Evolutionary conservation across 2,797 vertebrate genomes (phyloP).

Genomic region (Tympanoctomys barrerae): DNA sequence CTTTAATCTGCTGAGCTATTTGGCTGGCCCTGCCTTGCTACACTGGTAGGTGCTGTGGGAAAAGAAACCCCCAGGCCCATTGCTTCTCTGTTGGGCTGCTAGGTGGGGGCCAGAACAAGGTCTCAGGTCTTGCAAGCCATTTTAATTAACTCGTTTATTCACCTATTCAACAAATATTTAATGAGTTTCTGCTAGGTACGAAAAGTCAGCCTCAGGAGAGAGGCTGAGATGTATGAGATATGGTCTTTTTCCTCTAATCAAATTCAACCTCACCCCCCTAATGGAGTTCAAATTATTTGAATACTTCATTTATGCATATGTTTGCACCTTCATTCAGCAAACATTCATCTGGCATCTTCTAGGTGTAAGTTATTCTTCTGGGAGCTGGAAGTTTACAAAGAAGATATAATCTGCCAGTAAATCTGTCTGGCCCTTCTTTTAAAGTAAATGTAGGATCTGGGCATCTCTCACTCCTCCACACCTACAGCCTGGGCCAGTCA

Average conservation of each 20-base stretch:
- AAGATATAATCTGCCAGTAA: not conserved
- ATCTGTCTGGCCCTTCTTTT: not conserved
- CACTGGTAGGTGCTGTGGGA: not conserved
- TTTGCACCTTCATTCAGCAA: slow-evolving; percentile 51
- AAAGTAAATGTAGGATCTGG: not conserved
- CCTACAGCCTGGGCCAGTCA: not conserved
- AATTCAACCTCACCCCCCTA: slow-evolving; percentile 13
- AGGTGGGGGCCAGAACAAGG: not conserved
- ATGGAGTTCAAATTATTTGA: not conserved
- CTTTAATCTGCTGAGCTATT: too few species aligned
- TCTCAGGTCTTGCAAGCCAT: slow-evolving; percentile 2
- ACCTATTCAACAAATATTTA: slow-evolving; percentile 70
- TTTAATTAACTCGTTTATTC: slow-evolving; percentile 71
- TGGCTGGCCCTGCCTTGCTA: too few species aligned
- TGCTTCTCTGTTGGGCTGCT: not conserved
- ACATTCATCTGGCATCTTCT: not conserved
- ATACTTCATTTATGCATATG: slow-evolving; percentile 41
- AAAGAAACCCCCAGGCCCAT: not conserved
- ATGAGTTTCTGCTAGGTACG: slow-evolving; percentile 61
- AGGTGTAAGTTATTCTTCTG: slow-evolving; percentile 1
- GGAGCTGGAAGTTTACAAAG: not conserved
- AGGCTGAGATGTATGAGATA: not conserved
- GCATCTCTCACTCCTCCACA: not conserved
- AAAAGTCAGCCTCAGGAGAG: slow-evolving; percentile 35
- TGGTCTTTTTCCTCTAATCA: slow-evolving; percentile 29